Evolutionary conservation across 2,113 vertebrate genomes (phyloP).

Genomic region (Silurus meridionalis): DNA sequence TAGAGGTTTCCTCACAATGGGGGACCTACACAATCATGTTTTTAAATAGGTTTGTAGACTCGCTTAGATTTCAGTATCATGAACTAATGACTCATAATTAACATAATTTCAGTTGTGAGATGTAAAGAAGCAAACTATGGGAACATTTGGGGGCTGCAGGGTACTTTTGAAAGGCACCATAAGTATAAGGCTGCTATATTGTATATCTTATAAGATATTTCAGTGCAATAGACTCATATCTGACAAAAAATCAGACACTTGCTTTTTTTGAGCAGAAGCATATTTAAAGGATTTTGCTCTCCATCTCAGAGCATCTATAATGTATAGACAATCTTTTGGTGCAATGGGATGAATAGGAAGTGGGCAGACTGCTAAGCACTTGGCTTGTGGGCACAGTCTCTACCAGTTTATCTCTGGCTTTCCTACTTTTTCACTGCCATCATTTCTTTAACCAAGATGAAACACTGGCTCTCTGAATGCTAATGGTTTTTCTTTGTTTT

Average conservation of each 20-base stretch:
- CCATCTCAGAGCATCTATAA: background rate
- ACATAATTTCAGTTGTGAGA: background rate
- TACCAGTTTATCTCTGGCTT: background rate
- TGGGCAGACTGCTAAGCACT: background rate
- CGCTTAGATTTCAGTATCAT: background rate
- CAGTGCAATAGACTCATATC: background rate
- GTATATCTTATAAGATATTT: background rate
- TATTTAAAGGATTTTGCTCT: background rate
- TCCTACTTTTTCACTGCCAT: constrained; percentile 21
- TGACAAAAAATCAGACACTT: background rate
- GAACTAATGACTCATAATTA: background rate
- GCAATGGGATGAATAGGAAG: background rate
- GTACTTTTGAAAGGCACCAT: background rate
- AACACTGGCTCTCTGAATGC: constrained; percentile 3
- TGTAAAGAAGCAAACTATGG: background rate
- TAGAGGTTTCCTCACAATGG: background rate
- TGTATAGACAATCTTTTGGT: background rate
- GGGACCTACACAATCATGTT: background rate
- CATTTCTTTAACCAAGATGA: constrained; percentile 14
- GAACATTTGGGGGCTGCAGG: background rate
- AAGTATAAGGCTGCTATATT: background rate
- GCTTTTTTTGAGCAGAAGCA: background rate
- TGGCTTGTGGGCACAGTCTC: background rate
- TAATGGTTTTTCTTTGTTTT: constrained; percentile 15
- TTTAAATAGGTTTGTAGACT: background rate